phyloP scores from a whole-genome alignment of 1,140 invertebrate species.

The Marisa cornuarietis region DNA sequence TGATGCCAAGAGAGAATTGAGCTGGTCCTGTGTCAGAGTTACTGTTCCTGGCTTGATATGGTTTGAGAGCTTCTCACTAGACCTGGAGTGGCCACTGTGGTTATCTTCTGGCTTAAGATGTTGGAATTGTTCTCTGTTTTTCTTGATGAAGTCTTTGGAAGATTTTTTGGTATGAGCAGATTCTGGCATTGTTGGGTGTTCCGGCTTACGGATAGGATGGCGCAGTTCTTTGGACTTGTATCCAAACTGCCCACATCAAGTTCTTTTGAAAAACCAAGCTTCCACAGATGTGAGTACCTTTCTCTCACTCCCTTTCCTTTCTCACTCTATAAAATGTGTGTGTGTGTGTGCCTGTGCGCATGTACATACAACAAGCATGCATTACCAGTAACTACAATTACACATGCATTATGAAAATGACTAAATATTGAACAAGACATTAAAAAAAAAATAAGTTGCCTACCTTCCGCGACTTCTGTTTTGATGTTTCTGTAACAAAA shows the following conservation, averaged over 20 bases:
- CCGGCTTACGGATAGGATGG: slow-evolving; percentile 39
- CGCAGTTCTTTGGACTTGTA: slow-evolving; percentile 49
- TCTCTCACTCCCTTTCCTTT: too few relatives aligned
- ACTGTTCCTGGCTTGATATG: slow-evolving; percentile 41
- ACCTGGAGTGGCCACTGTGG: slow-evolving; percentile 13
- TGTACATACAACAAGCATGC: not conserved
- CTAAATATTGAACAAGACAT: not conserved
- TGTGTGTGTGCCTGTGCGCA: not conserved
- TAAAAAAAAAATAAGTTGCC: not conserved
- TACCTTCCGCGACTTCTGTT: slow-evolving; percentile 15
- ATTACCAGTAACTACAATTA: too few relatives aligned
- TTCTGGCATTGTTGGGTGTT: slow-evolving; percentile 33
- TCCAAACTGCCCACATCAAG: slow-evolving; percentile 41
- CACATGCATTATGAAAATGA: not conserved
- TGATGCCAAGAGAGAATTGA: slow-evolving; percentile 58
- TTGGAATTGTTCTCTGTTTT: slow-evolving; percentile 38
- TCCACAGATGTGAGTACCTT: not conserved
- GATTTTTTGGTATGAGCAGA: slow-evolving; percentile 25
- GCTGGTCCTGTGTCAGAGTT: slow-evolving; percentile 60
- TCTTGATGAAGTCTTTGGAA: slow-evolving; percentile 48
- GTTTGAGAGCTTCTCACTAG: not conserved
- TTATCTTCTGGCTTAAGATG: slow-evolving; percentile 16
- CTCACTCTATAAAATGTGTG: not conserved
- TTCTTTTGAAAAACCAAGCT: slow-evolving; percentile 6
- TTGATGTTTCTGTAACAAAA: slow-evolving; percentile 20